Base-by-base conservation (phyloP, 2,797 vertebrate species). In the Phataginus tetradactyla region DNA sequence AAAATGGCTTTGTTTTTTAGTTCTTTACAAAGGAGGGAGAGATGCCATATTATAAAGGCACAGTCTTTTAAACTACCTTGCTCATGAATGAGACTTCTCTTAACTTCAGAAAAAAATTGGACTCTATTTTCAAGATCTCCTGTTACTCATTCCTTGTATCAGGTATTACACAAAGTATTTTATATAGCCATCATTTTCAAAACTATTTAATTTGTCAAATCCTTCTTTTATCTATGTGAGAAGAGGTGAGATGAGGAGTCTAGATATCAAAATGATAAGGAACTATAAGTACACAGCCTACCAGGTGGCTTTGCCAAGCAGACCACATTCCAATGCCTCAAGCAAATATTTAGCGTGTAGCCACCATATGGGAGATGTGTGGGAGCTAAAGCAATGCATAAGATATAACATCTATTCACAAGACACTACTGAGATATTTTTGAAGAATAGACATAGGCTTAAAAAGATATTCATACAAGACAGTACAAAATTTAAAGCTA, bases 121-220 rank as follows among this genome's bases (percentile, higher is more conserved):
- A 2, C 25, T 71, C 7, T 84, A 4, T 53, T 92, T 68, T 72
- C 66, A 75, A 96, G 25, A 49, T 77, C 29, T 80, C 18, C 17
- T 25, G 7, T 74, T 59, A 64, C 53, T 75, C 27, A 25, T 51
- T 71, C 37, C 77, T 45, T 7, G 37, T 75, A 66, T 51, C 32
- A 42, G 4, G 10, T 53, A 68, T 14, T 78, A 69, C 53, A 74
- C 68, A 92, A 79, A 63, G 42, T 74, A 64, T 66, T 64, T 37
- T 80, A 68, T n/a, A 80, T 63, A 61, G 6, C 81, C 10, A 86
- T 79, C 63, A 74, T 49, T 83, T 96, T 92, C n/a, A 94, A 79
- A 90, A 64, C 51, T 39, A 34, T 34, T 42, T 64, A 39, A 23
- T 61, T 81, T 85, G 25, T 34, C 77, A 88, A 64, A 81, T 59